These are phyloP conservation scores for Liasis olivaceus DNA, from an alignment of 2,797 vertebrate species.

Conservation along the genomic window DNA sequence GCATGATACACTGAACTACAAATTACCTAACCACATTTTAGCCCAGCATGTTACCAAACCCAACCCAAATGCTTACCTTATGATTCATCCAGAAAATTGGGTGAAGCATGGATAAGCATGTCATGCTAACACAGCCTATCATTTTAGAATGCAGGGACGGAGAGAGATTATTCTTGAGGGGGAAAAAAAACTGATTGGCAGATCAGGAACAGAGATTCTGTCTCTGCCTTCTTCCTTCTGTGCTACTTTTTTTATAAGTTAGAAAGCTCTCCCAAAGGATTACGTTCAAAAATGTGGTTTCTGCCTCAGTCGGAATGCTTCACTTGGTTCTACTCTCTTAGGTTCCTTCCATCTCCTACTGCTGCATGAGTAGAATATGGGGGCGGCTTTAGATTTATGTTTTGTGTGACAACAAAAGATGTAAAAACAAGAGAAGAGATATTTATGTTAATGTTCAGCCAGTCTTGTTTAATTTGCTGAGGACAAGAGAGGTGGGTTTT, in stretches of 20 bases:
- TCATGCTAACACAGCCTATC: not conserved
- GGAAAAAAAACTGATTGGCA: not conserved
- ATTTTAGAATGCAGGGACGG: not conserved
- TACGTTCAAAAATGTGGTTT: not conserved
- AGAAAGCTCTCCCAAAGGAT: not conserved
- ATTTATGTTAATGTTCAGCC: not conserved
- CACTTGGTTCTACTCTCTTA: not conserved
- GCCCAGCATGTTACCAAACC: not conserved
- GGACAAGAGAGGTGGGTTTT: not conserved
- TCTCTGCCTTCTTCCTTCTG: not conserved
- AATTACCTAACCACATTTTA: not conserved
- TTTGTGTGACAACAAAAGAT: not conserved
- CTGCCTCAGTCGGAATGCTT: not conserved
- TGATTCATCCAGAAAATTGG: not conserved
- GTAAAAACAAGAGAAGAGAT: too few relatives aligned
- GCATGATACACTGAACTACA: not conserved
- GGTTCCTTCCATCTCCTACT: not conserved
- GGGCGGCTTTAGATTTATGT: not conserved
- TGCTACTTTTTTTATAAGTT: not conserved
- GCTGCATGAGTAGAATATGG: not conserved
- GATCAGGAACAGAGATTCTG: not conserved
- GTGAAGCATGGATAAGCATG: not conserved
- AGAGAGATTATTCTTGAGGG: not conserved
- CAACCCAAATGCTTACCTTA: not conserved
- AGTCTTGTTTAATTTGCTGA: not conserved